Conservation (phyloP, 2,113 vertebrate species). For the Scortum barcoo region DNA sequence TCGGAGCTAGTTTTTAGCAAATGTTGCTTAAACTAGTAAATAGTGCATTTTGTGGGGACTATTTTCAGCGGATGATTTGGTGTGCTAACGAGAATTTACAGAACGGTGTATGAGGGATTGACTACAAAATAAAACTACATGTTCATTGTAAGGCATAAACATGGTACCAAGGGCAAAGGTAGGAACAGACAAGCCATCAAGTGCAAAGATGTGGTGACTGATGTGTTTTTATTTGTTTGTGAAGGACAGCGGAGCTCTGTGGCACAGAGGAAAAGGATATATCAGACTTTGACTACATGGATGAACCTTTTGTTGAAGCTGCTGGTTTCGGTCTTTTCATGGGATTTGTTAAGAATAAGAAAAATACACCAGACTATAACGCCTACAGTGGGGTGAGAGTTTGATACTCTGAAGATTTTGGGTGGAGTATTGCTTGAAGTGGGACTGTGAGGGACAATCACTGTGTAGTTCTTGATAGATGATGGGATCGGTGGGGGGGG, state of each 20-base stretch:
- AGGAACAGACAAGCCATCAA: too few relatives aligned
- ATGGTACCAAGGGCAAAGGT: too few relatives aligned
- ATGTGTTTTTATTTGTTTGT: neutral
- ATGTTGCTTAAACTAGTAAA: too few relatives aligned
- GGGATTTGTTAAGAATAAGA: neutral
- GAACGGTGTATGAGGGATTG: neutral
- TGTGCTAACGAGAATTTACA: neutral
- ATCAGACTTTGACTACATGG: too few relatives aligned
- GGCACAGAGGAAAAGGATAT: neutral
- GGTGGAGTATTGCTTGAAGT: conserved; percentile 45
- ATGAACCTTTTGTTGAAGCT: too few relatives aligned
- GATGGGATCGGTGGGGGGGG: too few relatives aligned
- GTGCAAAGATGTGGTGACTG: neutral
- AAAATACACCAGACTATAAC: neutral
- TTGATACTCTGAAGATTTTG: conserved; percentile 21
- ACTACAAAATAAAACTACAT: neutral
- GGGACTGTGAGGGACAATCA: conserved; percentile 69
- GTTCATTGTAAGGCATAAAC: neutral
- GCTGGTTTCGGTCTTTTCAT: conserved; percentile 8
- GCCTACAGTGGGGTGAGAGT: conserved; percentile 8
- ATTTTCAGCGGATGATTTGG: neutral
- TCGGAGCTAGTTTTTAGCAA: too few relatives aligned
- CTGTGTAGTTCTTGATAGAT: conserved; percentile 26
- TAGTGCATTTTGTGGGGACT: neutral
- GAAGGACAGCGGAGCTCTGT: neutral